These are phyloP conservation scores for Diadromus collaris DNA, from an alignment of 2,888 invertebrate genomes.

Conservation along the genomic window DNA sequence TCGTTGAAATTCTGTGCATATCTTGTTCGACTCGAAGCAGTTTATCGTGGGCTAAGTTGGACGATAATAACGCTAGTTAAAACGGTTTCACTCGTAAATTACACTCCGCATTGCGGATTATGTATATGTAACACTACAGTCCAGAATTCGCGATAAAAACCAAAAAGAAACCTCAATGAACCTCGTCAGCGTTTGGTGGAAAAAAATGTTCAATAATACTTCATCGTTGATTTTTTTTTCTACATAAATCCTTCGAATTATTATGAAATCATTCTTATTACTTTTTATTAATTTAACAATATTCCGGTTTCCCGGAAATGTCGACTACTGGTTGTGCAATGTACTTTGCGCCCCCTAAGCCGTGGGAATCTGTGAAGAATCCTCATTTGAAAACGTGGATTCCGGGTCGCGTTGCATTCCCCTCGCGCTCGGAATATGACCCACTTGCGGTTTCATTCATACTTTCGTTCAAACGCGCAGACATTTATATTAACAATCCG, in stretches of 20 bases:
- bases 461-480: conserved; percentile 31
- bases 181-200: too few relatives aligned
- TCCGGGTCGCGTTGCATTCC: conserved; percentile 50
- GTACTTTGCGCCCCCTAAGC: conserved; percentile 11
- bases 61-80: background rate
- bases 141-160: too few relatives aligned
- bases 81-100: conserved; percentile 23
- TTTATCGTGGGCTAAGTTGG: conserved; percentile 15
- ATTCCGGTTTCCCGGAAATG: conserved; percentile 31
- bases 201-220: too few relatives aligned
- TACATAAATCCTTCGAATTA: background rate
- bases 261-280: conserved; percentile 7
- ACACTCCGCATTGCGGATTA: background rate
- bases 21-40: conserved; percentile 18
- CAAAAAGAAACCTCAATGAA: too few relatives aligned
- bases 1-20: background rate
- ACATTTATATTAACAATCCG: conserved; percentile 37
- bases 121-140: too few relatives aligned
- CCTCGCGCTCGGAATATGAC: conserved; percentile 52
- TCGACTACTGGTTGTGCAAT: conserved; percentile 42
- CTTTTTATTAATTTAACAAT: background rate
- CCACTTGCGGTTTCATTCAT: conserved; percentile 57
- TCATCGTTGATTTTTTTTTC: background rate
- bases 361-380: conserved; percentile 57
- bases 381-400: conserved; percentile 45